Conservation (phyloP, 2,888 invertebrate species). For the Diplolepis rosae region DNA sequence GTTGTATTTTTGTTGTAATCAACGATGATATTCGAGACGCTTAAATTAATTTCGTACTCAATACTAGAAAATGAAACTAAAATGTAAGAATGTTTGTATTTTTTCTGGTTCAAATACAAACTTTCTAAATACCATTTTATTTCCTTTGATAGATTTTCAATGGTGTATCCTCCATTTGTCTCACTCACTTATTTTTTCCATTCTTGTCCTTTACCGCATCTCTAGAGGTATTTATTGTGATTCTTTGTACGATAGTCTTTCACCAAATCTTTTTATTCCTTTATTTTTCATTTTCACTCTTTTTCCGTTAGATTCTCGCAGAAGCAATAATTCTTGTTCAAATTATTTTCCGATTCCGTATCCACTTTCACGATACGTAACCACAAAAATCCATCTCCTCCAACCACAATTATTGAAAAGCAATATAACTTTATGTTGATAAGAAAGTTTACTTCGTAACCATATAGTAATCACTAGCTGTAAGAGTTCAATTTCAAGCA, state of each 20-base stretch:
- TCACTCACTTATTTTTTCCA: slow-evolving; percentile 39
- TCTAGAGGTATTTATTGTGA: slow-evolving; percentile 57
- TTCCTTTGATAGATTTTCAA: not conserved
- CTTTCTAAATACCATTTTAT: too few relatives aligned
- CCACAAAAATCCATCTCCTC: slow-evolving; percentile 12
- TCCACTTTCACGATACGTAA: slow-evolving; percentile 42
- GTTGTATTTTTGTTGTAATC: too few relatives aligned
- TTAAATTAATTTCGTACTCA: too few relatives aligned
- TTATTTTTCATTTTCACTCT: slow-evolving; percentile 38
- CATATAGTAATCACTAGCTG: too few relatives aligned
- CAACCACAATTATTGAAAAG: not conserved
- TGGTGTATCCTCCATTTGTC: not conserved
- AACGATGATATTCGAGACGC: too few relatives aligned
- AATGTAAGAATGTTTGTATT: too few relatives aligned
- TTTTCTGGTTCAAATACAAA: too few relatives aligned
- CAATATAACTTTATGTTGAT: not conserved
- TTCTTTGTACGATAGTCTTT: slow-evolving; percentile 50
- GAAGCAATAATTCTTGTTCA: slow-evolving; percentile 46
- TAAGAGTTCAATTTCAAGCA: too few relatives aligned
- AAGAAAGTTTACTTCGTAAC: not conserved
- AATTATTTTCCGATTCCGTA: slow-evolving; percentile 63
- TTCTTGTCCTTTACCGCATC: slow-evolving; percentile 47
- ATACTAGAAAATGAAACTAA: too few relatives aligned
- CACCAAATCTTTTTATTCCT: slow-evolving; percentile 39
- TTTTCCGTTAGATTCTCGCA: slow-evolving; percentile 33